Evolutionary conservation across 2,113 vertebrate species (phyloP), one percentile per base, ranked within the genome.

Genomic region (Scomber japonicus): DNA sequence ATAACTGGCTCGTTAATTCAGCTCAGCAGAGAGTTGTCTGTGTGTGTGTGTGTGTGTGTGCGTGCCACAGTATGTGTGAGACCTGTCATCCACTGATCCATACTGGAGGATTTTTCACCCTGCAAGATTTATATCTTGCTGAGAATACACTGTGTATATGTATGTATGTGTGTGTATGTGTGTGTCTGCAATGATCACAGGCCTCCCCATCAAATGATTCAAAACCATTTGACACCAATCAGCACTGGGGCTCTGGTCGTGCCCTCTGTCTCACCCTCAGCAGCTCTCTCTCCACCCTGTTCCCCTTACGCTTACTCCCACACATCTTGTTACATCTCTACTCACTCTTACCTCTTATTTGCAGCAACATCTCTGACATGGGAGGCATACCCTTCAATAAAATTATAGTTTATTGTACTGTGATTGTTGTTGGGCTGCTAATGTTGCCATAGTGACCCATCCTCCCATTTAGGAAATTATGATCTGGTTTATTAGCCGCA

Each of bases 211-310:
- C 87, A 92, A 90, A 92, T 91, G 76, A 91, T 91, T 89, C 78
- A 82, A 78, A 83, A 86, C 80, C 86, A 77, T 92, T 88, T 94
- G 91, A 93, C 93, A 94, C 92, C 91, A 93, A 91, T 94, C 89
- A 92, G 87, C 83, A 72, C 70, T 40, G 85, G 80, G 77, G 81
- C 60, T 78, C 48, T 35, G 78, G 75, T 81, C 75, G 2, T 84
- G 78, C 80, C 86, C 86, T 84, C 75, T 70, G 51, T 73, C 84
- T 88, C 66, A 81, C 69, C 80, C 81, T 65, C 57, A 68, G 63
- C 66, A 59, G 30, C 57, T 72, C 72, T 74, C 61, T 68, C 55
- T 53, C 76, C 70, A 64, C 72, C 75, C 68, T 4, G n/a, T 56
- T 81, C 55, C 44, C 30, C 35, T 55, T 40, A 67, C 35, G 69